Evolutionary conservation across 2,888 invertebrate species (phyloP).

Genomic region (Agrilus cyanescens): DNA sequence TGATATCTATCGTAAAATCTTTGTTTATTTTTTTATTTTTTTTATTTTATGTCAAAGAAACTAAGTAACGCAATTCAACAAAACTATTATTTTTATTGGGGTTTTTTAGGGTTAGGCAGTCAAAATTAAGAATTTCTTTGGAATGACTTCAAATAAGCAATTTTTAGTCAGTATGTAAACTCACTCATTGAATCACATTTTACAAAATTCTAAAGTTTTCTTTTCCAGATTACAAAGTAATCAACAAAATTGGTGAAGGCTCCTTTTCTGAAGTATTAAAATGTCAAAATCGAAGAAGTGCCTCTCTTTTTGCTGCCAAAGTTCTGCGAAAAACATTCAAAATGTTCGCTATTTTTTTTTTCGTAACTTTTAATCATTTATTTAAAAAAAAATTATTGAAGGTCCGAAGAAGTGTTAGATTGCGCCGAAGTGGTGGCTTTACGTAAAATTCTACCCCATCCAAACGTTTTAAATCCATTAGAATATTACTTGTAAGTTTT

Average conservation of each 20-base stretch:
- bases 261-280: constrained; percentile 58
- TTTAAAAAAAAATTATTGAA: constrained; percentile 25
- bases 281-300: constrained; percentile 46
- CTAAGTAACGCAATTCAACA: too few relatives aligned
- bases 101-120: too few relatives aligned
- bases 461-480: constrained; percentile 48
- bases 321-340: constrained; percentile 48
- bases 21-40: too few relatives aligned
- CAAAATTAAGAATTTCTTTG: too few relatives aligned
- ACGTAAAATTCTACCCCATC: constrained; percentile 45
- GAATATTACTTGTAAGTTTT: constrained; percentile 50
- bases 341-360: constrained; percentile 32
- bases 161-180: too few relatives aligned
- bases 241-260: constrained; percentile 56
- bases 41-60: too few relatives aligned
- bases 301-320: constrained; percentile 48
- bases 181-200: too few relatives aligned
- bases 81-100: too few relatives aligned
- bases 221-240: constrained; percentile 46
- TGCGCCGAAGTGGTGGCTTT: constrained; percentile 51
- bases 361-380: constrained; percentile 1
- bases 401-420: constrained; percentile 36
- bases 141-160: too few relatives aligned
- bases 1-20: too few relatives aligned
- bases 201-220: neutral